Conservation (phyloP, 2,888 invertebrate species). For the Hypena proboscidalis region DNA sequence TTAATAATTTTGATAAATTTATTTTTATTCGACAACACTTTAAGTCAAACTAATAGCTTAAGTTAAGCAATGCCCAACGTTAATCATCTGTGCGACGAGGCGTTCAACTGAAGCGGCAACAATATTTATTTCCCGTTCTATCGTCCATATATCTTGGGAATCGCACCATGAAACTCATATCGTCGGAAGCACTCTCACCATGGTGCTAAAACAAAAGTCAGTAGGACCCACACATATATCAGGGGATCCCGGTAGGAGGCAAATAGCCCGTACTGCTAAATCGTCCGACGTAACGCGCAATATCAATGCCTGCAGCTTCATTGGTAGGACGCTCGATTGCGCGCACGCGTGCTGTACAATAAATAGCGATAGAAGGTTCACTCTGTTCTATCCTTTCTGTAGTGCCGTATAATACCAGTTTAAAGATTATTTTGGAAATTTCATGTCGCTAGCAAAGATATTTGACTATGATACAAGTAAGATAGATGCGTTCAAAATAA, state of each 20-base stretch:
- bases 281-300: conserved; percentile 75
- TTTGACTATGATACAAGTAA: too few species aligned
- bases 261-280: conserved; percentile 81
- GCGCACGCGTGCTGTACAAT: conserved; percentile 70
- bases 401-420: too few species aligned
- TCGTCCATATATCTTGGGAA: conserved; percentile 40
- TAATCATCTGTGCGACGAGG: neutral
- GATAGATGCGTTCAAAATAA: too few species aligned
- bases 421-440: too few species aligned
- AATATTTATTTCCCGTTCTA: conserved; percentile 37
- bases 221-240: conserved; percentile 47
- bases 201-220: conserved; percentile 59
- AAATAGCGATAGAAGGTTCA: too few species aligned
- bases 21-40: neutral
- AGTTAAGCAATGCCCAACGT: neutral
- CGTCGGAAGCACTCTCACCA: conserved; percentile 39
- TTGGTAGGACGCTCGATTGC: conserved; percentile 66
- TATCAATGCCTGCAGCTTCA: conserved; percentile 77
- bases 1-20: neutral
- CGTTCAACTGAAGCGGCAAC: conserved; percentile 23
- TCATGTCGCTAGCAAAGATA: too few species aligned
- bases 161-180: conserved; percentile 50
- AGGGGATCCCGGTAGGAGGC: conserved; percentile 65
- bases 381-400: too few species aligned
- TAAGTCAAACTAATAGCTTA: neutral